phyloP scores from a whole-genome alignment of 2,113 vertebrate genomes.

The Phaethon lepturus region DNA sequence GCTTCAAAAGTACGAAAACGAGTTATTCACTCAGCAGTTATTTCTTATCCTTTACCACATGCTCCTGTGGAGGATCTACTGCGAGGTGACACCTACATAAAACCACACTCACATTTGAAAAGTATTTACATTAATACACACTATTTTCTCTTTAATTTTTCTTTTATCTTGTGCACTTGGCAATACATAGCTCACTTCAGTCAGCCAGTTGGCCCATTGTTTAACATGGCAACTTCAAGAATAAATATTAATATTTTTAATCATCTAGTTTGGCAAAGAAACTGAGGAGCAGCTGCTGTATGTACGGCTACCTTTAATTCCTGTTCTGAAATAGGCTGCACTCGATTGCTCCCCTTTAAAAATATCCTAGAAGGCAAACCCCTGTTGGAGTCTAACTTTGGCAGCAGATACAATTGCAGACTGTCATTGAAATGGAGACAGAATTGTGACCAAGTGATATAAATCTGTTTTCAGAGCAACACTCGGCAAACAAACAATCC shows the following conservation, averaged over 20 bases:
- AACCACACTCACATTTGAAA: neutral
- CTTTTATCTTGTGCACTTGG: constrained; percentile 15
- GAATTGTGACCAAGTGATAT: neutral
- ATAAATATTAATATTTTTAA: constrained; percentile 62
- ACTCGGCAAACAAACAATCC: neutral
- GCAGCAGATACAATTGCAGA: neutral
- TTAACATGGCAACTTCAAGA: constrained; percentile 26
- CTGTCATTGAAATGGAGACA: neutral
- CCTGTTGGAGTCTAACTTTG: neutral
- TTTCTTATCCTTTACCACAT: neutral
- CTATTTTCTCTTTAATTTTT: neutral
- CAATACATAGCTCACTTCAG: neutral
- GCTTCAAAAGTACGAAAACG: neutral
- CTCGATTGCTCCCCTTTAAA: neutral
- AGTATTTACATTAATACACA: neutral
- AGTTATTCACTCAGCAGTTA: neutral
- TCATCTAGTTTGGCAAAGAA: constrained; percentile 20
- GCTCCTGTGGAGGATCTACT: neutral
- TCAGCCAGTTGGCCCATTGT: neutral
- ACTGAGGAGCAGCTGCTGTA: constrained; percentile 26
- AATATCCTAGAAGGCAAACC: neutral
- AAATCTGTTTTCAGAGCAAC: constrained; percentile 32
- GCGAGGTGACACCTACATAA: neutral
- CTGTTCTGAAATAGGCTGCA: neutral
- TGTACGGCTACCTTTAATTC: neutral